A percentile compares a stretch with the other conserved stretches of the same genome.
phyloP scores from a whole-genome alignment of 2,888 invertebrate species.

The Sicus ferrugineus region DNA sequence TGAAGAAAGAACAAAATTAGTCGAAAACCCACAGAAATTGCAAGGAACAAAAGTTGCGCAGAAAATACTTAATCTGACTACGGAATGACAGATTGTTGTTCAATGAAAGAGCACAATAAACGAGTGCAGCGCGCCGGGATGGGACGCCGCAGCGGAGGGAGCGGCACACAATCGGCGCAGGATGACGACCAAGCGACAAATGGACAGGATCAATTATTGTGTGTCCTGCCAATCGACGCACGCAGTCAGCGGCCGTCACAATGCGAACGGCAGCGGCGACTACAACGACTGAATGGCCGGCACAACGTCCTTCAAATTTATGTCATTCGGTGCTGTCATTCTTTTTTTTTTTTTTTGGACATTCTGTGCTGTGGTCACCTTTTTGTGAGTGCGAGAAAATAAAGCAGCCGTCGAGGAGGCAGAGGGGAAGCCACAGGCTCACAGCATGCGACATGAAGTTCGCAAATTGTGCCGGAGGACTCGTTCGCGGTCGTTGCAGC shows the following conservation, averaged over 20 bases:
- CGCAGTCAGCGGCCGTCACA: constrained; percentile 27
- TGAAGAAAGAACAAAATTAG: too few relatives aligned
- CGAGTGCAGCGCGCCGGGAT: not conserved
- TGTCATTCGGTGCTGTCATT: not conserved
- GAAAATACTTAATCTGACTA: not conserved
- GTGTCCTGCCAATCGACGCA: constrained; percentile 39
- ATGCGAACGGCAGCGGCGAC: not conserved
- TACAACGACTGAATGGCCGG: not conserved
- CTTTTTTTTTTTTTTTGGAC: not conserved
- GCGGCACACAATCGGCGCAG: not conserved
- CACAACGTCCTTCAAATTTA: not conserved
- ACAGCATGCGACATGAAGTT: constrained; percentile 36
- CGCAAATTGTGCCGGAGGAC: not conserved
- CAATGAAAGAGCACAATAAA: constrained; percentile 22
- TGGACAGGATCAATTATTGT: constrained; percentile 31
- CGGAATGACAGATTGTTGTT: constrained; percentile 26
- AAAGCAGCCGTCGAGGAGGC: not conserved
- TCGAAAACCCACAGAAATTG: too few relatives aligned
- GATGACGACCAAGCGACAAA: constrained; percentile 1
- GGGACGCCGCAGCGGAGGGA: not conserved
- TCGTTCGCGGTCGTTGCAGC: not conserved
- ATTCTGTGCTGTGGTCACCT: constrained; percentile 22
- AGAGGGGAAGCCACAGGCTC: constrained; percentile 26
- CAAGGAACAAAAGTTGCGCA: too few relatives aligned
- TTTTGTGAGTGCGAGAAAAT: not conserved